Evolutionary conservation across 2,797 vertebrate species (phyloP).

Genomic region (Cyclura pinguis): DNA sequence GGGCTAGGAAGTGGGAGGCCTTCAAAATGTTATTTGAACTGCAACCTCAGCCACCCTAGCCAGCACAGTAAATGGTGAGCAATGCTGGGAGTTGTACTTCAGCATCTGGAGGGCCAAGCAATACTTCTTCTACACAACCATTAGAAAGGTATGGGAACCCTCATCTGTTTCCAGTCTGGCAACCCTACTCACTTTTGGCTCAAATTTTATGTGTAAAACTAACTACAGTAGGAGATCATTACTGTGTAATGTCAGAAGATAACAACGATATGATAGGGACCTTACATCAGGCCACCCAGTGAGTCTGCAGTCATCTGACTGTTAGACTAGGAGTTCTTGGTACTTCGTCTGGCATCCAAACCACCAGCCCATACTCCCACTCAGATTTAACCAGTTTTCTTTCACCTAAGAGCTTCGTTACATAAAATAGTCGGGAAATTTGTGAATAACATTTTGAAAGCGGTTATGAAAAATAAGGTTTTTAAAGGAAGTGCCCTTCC

Average conservation of each 20-base stretch:
- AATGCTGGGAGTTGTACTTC: too few relatives aligned
- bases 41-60: too few relatives aligned
- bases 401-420: constrained; percentile 36
- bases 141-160: too few relatives aligned
- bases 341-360: constrained; percentile 51
- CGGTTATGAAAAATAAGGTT: constrained; percentile 60
- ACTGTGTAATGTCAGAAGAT: not conserved
- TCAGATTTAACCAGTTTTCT: constrained; percentile 18
- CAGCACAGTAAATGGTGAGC: too few relatives aligned
- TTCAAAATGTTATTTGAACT: too few relatives aligned
- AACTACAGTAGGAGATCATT: not conserved
- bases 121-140: too few relatives aligned
- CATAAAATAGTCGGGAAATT: constrained; percentile 47
- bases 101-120: too few relatives aligned
- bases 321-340: constrained; percentile 27
- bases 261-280: constrained; percentile 3
- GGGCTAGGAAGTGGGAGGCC: too few relatives aligned
- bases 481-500: constrained; percentile 52
- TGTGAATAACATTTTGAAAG: constrained; percentile 56
- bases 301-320: constrained; percentile 37
- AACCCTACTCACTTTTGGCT: not conserved
- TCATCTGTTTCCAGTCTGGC: too few relatives aligned
- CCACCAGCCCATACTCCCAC: constrained; percentile 10
- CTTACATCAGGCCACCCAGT: not conserved
- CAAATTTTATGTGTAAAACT: not conserved